These are phyloP conservation scores for Ephydatia muelleri DNA, from an alignment of 37 sponge, comb jelly and placozoan species.

Conservation along the genomic window DNA sequence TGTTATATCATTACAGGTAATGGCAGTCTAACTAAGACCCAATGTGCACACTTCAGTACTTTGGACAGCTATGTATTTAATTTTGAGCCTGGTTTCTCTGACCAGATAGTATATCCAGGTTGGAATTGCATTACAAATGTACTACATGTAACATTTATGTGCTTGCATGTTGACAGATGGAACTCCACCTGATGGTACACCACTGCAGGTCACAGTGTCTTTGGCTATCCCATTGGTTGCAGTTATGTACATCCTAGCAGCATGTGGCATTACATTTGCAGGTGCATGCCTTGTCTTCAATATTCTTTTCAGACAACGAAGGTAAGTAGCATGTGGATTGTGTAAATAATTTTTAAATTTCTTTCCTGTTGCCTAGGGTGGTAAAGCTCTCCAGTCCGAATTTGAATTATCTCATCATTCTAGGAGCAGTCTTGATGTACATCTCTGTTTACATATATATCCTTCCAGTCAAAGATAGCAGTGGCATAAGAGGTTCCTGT, in stretches of 20 bases:
- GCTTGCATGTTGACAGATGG: slow-evolving; percentile 12
- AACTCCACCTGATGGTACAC: slow-evolving; percentile 44
- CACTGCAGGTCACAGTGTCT: neutral
- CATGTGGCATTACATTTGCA: slow-evolving; percentile 4
- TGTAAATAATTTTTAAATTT: neutral
- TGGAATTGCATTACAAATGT: neutral
- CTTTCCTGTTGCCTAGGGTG: neutral
- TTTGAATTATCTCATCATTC: slow-evolving; percentile 7
- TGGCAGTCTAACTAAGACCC: neutral
- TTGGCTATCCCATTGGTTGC: neutral
- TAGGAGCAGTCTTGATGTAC: slow-evolving; percentile 12
- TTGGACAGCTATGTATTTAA: neutral
- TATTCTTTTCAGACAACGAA: slow-evolving; percentile 20
- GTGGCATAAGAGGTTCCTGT: neutral
- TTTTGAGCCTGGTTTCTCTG: neutral
- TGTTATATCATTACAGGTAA: neutral
- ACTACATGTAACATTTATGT: neutral
- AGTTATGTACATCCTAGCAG: slow-evolving; percentile 8
- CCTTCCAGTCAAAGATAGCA: neutral
- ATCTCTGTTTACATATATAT: neutral
- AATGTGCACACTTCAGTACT: neutral
- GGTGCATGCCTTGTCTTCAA: slow-evolving; percentile 26
- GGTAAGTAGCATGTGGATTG: neutral
- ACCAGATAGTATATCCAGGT: neutral
- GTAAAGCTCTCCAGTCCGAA: slow-evolving; percentile 8